Evolutionary conservation across 2,888 invertebrate genomes (phyloP), one percentile per base, ranked within the genome.

Genomic region (Seladonia tumulorum): DNA sequence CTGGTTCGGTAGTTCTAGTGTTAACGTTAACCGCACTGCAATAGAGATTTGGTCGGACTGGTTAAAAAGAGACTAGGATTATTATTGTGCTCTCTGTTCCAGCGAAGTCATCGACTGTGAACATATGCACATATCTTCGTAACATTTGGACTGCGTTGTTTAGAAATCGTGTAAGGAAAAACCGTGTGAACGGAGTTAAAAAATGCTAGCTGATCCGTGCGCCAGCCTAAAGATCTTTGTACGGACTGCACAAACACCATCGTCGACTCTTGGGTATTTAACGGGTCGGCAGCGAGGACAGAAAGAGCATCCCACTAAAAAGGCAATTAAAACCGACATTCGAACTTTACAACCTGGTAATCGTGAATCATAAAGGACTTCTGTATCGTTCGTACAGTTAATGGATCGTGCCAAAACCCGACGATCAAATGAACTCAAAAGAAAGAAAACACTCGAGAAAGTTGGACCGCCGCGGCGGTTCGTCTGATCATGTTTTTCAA

Each of bases 381-480:
- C 12, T 10, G 47, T 53, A n/a, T 78, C 45, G 49, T 53, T 42
- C 16, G 25, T 29, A 29, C 18, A 29, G 47, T n/a, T 42, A 60
- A 82, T n/a, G 29, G 49, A 82, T 71, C n/a, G 57, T 18, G 16
- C 45, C n/a, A 42, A 45, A 72, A 72, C 22, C 25, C 25, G 53
- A 10, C 14, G 79, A 45, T n/a, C n/a, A 73, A 35, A 18, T 35
- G 16, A 57, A 57, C n/a, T 57, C 57, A n/a, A n/a, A 10, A 18
- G 0, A 57, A n/a, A 16, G 0, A 29, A 68, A 71, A 18, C n/a
- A 22, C 5, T 39, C 0, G 25, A 81, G 18, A 14, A 76, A 71
- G 18, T 66, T 45, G 60, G 25, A 49, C 29, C 22, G 63, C 25
- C 68, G 68, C 53, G 35, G 35, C 49, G 22, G 4, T 53, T 18